Percentiles rank a stretch among this genome's conserved stretches.
phyloP scores from a whole-genome alignment of 2,888 invertebrate species.

The Dusona sp. region DNA sequence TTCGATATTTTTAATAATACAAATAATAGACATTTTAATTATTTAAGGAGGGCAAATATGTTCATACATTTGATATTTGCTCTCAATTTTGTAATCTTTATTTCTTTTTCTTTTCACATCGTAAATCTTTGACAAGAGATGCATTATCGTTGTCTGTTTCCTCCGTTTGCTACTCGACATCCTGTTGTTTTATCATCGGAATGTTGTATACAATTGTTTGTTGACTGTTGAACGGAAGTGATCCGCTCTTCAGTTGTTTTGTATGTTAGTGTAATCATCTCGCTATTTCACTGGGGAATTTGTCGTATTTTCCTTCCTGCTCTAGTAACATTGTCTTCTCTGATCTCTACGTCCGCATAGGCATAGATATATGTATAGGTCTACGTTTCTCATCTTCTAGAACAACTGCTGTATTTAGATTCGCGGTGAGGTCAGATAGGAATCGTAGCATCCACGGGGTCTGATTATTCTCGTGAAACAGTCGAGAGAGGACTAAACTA shows the following conservation, averaged over 20 bases:
- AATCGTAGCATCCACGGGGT: slow-evolving; percentile 50
- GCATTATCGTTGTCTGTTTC: slow-evolving; percentile 38
- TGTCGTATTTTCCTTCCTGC: slow-evolving; percentile 30
- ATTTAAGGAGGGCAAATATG: background rate
- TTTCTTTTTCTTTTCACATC: background rate
- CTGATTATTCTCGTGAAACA: slow-evolving; percentile 63
- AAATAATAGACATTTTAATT: background rate
- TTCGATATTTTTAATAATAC: background rate
- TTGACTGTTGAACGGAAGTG: slow-evolving; percentile 48
- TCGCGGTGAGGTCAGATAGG: slow-evolving; percentile 55
- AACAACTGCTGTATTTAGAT: slow-evolving; percentile 53
- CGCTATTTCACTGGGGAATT: slow-evolving; percentile 50
- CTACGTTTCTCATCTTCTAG: slow-evolving; percentile 9
- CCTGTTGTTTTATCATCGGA: slow-evolving; percentile 45
- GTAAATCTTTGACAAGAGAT: slow-evolving; percentile 29
- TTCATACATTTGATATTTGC: background rate
- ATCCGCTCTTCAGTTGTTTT: slow-evolving; percentile 53
- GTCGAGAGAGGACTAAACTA: slow-evolving; percentile 69
- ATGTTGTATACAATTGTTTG: slow-evolving; percentile 51
- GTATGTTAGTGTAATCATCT: slow-evolving; percentile 62
- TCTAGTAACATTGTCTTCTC: slow-evolving; percentile 8
- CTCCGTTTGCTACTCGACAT: slow-evolving; percentile 48
- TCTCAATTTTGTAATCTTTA: background rate
- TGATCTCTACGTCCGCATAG: background rate
- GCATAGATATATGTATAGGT: slow-evolving; percentile 6